Conservation (phyloP, 2,888 invertebrate genomes). For the Ceraclea dissimilis region DNA sequence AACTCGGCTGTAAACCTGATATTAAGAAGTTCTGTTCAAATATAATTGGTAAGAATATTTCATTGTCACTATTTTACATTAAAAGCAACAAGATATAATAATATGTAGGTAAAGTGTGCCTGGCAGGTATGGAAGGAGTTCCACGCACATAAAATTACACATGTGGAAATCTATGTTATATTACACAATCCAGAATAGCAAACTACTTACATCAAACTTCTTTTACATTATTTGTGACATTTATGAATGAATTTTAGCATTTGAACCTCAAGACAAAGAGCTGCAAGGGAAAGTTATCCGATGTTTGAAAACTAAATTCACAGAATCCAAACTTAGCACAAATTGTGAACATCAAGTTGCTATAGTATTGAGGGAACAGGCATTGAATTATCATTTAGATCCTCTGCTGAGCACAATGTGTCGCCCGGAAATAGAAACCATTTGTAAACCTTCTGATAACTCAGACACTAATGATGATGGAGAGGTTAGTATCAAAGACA, state of each 20-base stretch:
- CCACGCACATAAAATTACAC: too few species aligned
- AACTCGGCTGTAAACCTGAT: constrained; percentile 72
- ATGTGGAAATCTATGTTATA: too few species aligned
- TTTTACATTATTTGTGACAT: too few species aligned
- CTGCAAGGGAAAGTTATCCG: constrained; percentile 76
- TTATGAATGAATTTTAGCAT: constrained; percentile 30
- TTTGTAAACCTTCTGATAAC: constrained; percentile 49
- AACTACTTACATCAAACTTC: too few species aligned
- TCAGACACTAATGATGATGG: constrained; percentile 43
- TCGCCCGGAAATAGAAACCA: constrained; percentile 59
- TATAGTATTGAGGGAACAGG: constrained; percentile 76
- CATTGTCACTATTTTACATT: too few species aligned
- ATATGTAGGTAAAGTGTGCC: too few species aligned
- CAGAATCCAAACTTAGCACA: constrained; percentile 62
- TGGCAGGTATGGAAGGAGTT: too few species aligned
- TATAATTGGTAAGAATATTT: constrained; percentile 39
- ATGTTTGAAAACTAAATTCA: constrained; percentile 76
- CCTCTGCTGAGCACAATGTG: constrained; percentile 80
- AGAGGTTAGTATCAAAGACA: constrained; percentile 38
- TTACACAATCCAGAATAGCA: too few species aligned
- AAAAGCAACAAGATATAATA: too few species aligned
- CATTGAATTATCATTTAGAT: constrained; percentile 85
- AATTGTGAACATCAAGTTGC: constrained; percentile 78
- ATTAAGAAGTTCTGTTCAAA: constrained; percentile 58
- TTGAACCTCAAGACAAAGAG: constrained; percentile 57